Evolutionary conservation across 2,888 invertebrate species (phyloP), one percentile per base, ranked within the genome.

Genomic region (Mactromeris polynyma): DNA sequence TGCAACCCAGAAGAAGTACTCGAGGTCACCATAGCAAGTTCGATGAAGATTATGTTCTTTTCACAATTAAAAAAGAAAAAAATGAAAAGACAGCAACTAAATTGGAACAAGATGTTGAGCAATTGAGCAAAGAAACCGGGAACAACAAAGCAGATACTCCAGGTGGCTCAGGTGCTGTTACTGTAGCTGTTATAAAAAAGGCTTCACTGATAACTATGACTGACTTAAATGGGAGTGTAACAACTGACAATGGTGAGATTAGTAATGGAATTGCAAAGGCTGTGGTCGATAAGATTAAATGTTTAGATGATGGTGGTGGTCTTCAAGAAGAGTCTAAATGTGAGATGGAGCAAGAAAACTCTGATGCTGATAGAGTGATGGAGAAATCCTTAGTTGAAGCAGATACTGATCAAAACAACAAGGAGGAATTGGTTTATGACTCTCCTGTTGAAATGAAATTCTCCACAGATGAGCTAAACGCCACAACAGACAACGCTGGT

Each of bases 11-110:
- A 14, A 86, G 95, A 83, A 92, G 92, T 36, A 88, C 93, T 19
- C 94, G 93, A 84, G 94, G 95, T 0, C 91, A 88, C 46, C 89
- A 93, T 46, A 93, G 93, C 21, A 93, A 91, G 31, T 92, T 90
- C 80, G 89, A 87, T 77, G 31, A 87, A 19, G 87, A 91, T 58
- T 94, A 90, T 89, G 86, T 92, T 9, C 82, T 82, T 40, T 42
- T n/a, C 38, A 51, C 9, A 19, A 26, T 40, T 17, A 82, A 73
- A 14, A 87, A 87, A 54, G 79, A 77, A 54, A 40, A 83, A 46
- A 11, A 19, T 26, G 36, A 36, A 4, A 7, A 17, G 19, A 26
- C 21, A 31, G 51, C 26, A 26, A 69, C 9, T 46, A 31, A 36
- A 31, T 21, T n/a, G 17, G 54, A 54, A 38, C 17, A 42, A 40